Conservation (phyloP, 2,113 vertebrate genomes). For the Potamarius usumacintae region DNA sequence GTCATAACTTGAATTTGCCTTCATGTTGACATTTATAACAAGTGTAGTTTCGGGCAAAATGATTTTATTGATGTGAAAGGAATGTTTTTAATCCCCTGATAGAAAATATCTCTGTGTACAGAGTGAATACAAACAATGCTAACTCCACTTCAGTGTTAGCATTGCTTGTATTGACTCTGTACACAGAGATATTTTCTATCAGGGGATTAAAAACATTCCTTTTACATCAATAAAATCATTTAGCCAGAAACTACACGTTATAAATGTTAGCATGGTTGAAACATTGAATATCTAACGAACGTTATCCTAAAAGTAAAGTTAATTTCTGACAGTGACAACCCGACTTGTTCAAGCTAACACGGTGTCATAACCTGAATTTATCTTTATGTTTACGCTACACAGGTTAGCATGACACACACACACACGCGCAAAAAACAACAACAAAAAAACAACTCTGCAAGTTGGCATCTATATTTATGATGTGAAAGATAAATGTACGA, state of each 20-base stretch:
- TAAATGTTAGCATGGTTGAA: not conserved
- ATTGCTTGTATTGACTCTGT: conserved; percentile 36
- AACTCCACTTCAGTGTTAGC: no score
- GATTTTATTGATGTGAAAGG: not conserved
- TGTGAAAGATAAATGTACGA: conserved; percentile 22
- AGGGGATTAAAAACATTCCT: not conserved
- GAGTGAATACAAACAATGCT: conserved; percentile 28
- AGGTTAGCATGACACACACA: not conserved
- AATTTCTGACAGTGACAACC: not conserved
- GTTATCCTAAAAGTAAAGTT: not conserved
- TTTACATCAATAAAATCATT: not conserved
- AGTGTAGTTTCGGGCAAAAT: not conserved
- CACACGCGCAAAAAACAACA: not conserved
- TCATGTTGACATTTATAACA: not conserved
- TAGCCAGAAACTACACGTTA: not conserved
- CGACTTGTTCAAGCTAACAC: not conserved
- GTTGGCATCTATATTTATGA: conserved; percentile 5
- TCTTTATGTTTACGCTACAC: not conserved
- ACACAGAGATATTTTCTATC: conserved; percentile 34
- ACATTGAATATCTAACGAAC: not conserved
- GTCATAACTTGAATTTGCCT: not conserved
- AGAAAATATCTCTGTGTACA: conserved; percentile 38
- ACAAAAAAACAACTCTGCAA: conserved; percentile 9
- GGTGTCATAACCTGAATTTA: not conserved
- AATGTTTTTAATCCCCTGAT: not conserved